A percentile compares a stretch with the other conserved stretches of the same genome.
phyloP scores from a whole-genome alignment of 2,797 vertebrate genomes.

The Orientallactaga sibirica region DNA sequence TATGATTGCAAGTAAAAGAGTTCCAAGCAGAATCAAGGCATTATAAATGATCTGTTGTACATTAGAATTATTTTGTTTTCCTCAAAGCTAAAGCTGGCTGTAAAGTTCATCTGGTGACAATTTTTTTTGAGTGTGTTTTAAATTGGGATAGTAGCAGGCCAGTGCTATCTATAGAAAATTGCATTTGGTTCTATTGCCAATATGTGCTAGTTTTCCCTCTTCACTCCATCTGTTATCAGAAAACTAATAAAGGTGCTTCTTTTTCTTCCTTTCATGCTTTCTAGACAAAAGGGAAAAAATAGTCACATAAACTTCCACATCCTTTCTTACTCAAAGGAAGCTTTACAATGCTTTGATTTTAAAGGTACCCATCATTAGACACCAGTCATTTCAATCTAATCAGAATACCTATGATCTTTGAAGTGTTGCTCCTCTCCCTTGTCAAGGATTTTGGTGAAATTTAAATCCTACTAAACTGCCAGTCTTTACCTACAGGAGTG shows the following conservation, averaged over 20 bases:
- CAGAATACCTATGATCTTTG: neutral
- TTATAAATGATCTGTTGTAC: neutral
- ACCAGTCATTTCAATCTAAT: conserved; percentile 12
- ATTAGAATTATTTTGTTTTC: conserved; percentile 40
- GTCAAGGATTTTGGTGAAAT: conserved; percentile 12
- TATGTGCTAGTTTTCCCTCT: conserved; percentile 51
- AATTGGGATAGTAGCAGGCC: conserved; percentile 45
- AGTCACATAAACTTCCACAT: neutral
- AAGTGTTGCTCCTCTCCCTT: neutral
- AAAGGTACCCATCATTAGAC: neutral
- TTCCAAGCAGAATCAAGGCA: conserved; percentile 58
- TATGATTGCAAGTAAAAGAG: conserved; percentile 48
- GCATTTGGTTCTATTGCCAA: conserved; percentile 70
- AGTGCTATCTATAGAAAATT: conserved; percentile 72
- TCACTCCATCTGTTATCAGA: conserved; percentile 64
- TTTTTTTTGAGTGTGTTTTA: conserved; percentile 73
- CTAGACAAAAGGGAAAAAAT: conserved; percentile 63
- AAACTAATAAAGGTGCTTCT: conserved; percentile 64
- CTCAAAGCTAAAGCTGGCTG: conserved; percentile 54
- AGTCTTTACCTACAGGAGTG: neutral
- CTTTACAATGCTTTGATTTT: conserved; percentile 11
- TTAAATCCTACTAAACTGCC: neutral
- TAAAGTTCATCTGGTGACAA: conserved; percentile 59
- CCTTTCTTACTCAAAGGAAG: neutral
- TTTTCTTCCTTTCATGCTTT: conserved; percentile 51